Conservation (phyloP, 1,140 invertebrate species). For the Rhopalosiphum padi region DNA sequence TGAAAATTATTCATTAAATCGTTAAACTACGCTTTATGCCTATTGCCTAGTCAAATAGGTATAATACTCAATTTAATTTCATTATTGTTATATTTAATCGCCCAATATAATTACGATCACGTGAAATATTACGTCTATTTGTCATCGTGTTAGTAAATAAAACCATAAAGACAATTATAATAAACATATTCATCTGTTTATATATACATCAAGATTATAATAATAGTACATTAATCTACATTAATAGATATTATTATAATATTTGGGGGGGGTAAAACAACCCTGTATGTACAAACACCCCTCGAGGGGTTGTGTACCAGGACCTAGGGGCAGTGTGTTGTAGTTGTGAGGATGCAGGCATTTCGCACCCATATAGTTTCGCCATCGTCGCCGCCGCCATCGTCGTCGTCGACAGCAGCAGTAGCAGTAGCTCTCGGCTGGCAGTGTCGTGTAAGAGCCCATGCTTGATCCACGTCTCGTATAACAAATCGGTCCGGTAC, state of each 20-base stretch:
- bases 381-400: not conserved
- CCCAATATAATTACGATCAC: too few relatives aligned
- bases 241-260: not conserved
- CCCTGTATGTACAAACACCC: not conserved
- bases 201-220: not conserved
- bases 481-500: not conserved
- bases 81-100: not conserved
- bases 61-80: not conserved
- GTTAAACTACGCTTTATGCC: not conserved
- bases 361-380: not conserved
- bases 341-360: not conserved
- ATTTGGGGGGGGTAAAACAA: not conserved
- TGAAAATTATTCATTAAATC: not conserved
- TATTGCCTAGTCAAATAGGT: too few relatives aligned
- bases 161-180: not conserved
- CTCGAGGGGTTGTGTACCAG: not conserved
- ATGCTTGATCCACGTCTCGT: not conserved
- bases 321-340: too few relatives aligned
- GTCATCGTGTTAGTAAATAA: too few relatives aligned
- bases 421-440: not conserved
- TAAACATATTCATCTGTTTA: too few relatives aligned
- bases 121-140: too few relatives aligned
- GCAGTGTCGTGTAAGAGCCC: not conserved
- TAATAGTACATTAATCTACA: not conserved
- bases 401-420: not conserved